phyloP scores from a whole-genome alignment of 2,113 vertebrate genomes.

The Marmota monax region DNA sequence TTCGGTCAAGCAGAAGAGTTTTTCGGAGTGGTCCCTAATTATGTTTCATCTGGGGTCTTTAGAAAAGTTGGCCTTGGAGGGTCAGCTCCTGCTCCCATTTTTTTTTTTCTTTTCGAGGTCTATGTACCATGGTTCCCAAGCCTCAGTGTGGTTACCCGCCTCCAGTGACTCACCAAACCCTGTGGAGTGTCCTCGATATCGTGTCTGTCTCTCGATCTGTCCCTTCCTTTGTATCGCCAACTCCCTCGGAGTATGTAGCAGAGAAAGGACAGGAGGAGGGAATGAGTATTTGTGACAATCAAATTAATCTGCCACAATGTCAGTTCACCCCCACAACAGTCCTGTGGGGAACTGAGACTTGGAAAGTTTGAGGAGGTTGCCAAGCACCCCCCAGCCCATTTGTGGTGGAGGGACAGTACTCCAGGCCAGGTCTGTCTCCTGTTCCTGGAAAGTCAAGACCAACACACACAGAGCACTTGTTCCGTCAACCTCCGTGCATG shows the following conservation, averaged over 20 bases:
- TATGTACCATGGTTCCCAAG: not conserved
- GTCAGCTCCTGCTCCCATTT: too few species aligned
- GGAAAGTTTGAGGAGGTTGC: too few species aligned
- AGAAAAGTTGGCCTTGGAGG: not conserved
- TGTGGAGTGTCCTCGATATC: accelerated
- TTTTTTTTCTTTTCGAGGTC: too few species aligned
- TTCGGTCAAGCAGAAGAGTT: not conserved
- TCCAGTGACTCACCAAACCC: not conserved
- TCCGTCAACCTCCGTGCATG: not conserved
- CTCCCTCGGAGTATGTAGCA: not conserved
- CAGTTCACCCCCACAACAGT: not conserved
- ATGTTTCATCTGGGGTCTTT: not conserved
- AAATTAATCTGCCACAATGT: too few species aligned
- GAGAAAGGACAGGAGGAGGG: not conserved
- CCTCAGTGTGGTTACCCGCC: not conserved
- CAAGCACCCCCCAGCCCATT: too few species aligned
- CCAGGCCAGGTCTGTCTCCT: not conserved
- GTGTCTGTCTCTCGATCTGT: not conserved
- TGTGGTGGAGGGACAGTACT: too few species aligned
- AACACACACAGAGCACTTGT: not conserved
- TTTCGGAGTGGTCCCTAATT: not conserved
- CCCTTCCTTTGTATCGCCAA: not conserved
- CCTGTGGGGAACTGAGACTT: not conserved
- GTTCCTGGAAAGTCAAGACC: not conserved
- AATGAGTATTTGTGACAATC: not conserved